Percentiles rank a stretch among this genome's conserved stretches.
Conservation (phyloP, 2,113 vertebrate genomes). For the Mustela lutreola region DNA sequence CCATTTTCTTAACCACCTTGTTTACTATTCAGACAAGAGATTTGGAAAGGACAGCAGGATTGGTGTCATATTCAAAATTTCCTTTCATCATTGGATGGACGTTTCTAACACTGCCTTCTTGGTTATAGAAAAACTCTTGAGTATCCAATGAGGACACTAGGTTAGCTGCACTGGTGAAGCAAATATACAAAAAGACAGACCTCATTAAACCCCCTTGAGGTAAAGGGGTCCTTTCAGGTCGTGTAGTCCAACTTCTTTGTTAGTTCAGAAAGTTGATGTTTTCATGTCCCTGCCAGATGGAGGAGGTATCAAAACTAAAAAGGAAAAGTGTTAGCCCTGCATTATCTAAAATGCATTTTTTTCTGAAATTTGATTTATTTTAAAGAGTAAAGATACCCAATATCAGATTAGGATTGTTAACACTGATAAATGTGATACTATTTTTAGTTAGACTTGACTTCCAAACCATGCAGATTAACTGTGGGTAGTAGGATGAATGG, state of each 20-base stretch:
- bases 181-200: not conserved
- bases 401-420: slow-evolving; percentile 8
- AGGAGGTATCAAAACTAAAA: not conserved
- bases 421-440: not conserved
- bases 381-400: not conserved
- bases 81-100: not conserved
- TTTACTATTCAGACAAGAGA: not conserved
- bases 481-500: not conserved
- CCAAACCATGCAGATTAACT: not conserved
- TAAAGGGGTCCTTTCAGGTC: not conserved
- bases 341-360: not conserved
- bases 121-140: not conserved
- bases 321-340: not conserved
- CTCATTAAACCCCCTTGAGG: not conserved
- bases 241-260: not conserved
- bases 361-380: slow-evolving; percentile 24
- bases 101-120: not conserved
- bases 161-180: not conserved
- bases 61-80: not conserved
- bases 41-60: not conserved
- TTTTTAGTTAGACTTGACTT: slow-evolving; percentile 52
- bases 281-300: slow-evolving; percentile 8
- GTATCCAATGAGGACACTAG: not conserved
- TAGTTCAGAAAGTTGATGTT: slow-evolving; percentile 29
- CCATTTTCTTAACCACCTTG: not conserved